These are phyloP conservation scores for Urocitellus parryii DNA, from an alignment of 2,113 vertebrate species.

Conservation along the genomic window DNA sequence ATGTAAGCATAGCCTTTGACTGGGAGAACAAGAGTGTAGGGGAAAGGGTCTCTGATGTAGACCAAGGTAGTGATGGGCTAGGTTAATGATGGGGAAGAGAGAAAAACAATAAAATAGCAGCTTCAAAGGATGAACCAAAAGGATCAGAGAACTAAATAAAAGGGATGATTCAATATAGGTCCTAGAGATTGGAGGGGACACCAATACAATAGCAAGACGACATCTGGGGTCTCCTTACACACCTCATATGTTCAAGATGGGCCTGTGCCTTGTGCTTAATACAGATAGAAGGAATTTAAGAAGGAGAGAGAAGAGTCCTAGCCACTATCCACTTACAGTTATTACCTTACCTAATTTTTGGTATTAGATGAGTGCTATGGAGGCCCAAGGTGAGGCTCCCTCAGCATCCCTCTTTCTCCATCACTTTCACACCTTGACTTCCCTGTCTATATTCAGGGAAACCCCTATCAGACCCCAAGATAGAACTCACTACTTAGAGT, in stretches of 20 bases:
- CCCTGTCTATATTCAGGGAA: background rate
- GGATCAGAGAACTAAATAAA: slow-evolving; percentile 21
- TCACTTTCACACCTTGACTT: background rate
- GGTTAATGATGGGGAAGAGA: background rate
- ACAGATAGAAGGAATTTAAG: background rate
- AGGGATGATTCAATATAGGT: background rate
- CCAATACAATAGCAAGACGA: background rate
- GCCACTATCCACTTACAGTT: background rate
- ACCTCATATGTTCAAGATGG: background rate
- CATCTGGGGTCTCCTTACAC: background rate
- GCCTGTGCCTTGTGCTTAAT: background rate
- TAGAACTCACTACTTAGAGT: background rate
- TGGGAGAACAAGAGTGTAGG: background rate
- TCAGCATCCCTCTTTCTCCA: background rate
- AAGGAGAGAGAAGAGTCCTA: background rate
- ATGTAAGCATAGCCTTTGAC: background rate
- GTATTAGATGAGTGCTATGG: background rate
- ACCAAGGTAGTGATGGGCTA: background rate
- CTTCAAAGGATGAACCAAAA: slow-evolving; percentile 64
- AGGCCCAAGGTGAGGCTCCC: background rate
- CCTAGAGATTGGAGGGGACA: background rate
- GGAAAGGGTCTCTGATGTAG: background rate
- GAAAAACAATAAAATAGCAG: slow-evolving; percentile 13
- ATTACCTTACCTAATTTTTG: background rate
- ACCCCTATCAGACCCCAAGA: background rate